Conservation (phyloP, 1,140 invertebrate species). For the Caerostris extrusa region DNA sequence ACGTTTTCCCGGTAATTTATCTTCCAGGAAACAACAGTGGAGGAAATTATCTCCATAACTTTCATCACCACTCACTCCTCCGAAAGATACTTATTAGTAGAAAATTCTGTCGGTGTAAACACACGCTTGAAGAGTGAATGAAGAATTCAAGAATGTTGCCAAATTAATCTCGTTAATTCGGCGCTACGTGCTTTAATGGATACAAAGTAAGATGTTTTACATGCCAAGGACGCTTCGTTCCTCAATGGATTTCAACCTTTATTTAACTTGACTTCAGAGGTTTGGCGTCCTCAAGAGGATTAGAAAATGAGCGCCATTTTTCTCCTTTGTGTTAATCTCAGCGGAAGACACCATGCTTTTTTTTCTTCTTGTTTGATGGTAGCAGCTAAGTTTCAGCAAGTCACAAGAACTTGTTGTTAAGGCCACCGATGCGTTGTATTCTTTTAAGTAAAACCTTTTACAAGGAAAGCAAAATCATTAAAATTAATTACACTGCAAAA, state of each 20-base stretch:
- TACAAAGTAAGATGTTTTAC: conserved; percentile 7
- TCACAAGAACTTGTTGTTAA: neutral
- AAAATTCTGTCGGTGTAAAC: conserved; percentile 6
- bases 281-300: neutral
- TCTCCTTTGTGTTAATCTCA: conserved; percentile 15
- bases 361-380: neutral
- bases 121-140: neutral
- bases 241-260: conserved; percentile 10
- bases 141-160: conserved; percentile 43
- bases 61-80: neutral
- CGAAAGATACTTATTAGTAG: conserved; percentile 17
- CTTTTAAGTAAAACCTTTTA: conserved; percentile 11
- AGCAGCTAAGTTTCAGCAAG: neutral
- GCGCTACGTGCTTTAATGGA: conserved; percentile 35
- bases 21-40: neutral
- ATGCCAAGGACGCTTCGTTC: neutral
- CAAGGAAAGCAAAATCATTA: conserved; percentile 1
- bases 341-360: neutral
- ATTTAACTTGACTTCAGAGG: conserved; percentile 25
- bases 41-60: neutral
- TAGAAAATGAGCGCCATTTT: conserved; percentile 42
- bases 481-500: conserved; percentile 6
- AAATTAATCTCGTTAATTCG: conserved; percentile 56
- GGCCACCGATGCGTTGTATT: neutral
- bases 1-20: neutral